phyloP scores from a whole-genome alignment of 2,797 vertebrate species.

The Siniperca scherzeri region DNA sequence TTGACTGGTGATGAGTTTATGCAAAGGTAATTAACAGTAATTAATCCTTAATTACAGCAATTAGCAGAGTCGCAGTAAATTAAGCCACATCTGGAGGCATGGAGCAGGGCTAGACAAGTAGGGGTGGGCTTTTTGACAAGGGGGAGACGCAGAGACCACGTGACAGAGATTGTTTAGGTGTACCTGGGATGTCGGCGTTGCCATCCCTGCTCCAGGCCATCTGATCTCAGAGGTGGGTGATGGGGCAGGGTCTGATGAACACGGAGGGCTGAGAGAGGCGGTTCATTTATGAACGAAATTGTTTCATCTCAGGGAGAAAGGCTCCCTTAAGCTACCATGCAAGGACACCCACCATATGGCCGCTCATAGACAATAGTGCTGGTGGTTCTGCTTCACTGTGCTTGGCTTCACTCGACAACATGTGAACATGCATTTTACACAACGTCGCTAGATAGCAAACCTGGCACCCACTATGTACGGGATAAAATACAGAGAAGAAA shows the following conservation, averaged over 20 bases:
- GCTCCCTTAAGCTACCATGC: constrained; percentile 81
- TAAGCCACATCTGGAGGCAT: constrained; percentile 99
- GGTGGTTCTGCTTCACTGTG: constrained; percentile 75
- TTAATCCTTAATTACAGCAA: constrained; percentile 99
- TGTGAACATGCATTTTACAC: constrained; percentile 75
- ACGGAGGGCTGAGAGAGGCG: constrained; percentile 51
- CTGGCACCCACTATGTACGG: constrained; percentile 22
- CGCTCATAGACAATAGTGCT: constrained; percentile 72
- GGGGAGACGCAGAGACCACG: constrained; percentile 85
- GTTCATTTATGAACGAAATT: constrained; percentile 73
- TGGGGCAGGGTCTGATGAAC: constrained; percentile 66
- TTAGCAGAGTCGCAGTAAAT: constrained; percentile 99
- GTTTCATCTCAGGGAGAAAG: constrained; percentile 76
- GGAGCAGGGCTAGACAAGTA: constrained; percentile 86
- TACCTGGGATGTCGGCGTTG: constrained; percentile 77
- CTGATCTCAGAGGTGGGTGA: constrained; percentile 62
- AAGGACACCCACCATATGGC: constrained; percentile 86
- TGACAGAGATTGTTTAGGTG: constrained; percentile 89
- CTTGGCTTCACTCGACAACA: constrained; percentile 71
- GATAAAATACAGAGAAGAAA: constrained; percentile 25
- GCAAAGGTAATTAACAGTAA: constrained; percentile 99
- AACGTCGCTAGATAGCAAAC: constrained; percentile 42
- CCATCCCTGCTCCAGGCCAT: constrained; percentile 21
- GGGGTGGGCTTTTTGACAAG: constrained; percentile 77
- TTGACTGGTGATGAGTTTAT: constrained; percentile 99